phyloP scores from a whole-genome alignment of 2,113 vertebrate species.

The Grammatotria lemairii region DNA sequence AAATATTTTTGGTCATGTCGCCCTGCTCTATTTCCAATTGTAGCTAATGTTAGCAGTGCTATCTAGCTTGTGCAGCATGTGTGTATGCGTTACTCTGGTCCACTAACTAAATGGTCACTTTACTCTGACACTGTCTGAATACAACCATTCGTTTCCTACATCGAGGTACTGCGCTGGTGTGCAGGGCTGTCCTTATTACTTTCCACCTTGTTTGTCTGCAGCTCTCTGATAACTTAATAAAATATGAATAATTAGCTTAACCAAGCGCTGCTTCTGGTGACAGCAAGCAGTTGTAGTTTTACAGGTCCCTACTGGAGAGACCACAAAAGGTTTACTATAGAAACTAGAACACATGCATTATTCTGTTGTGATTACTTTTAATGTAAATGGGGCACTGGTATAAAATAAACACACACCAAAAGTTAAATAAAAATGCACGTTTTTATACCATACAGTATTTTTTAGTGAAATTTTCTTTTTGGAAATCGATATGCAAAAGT shows the following conservation, averaged over 20 bases:
- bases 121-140: neutral
- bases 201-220: neutral
- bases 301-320: neutral
- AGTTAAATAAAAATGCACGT: neutral
- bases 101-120: neutral
- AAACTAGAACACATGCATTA: neutral
- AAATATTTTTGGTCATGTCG: neutral
- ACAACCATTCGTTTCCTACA: neutral
- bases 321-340: neutral
- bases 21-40: neutral
- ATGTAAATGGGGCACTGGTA: neutral
- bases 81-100: neutral
- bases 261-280: neutral
- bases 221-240: neutral
- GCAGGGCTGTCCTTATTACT: neutral
- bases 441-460: neutral
- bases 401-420: neutral
- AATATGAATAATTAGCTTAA: neutral
- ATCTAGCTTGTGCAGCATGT: neutral
- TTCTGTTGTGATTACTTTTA: neutral
- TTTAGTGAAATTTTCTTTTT: neutral
- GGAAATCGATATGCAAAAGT: neutral
- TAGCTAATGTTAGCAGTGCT: neutral
- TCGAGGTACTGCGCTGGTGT: neutral
- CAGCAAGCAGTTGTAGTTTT: neutral